Conservation (phyloP, 2,113 vertebrate genomes). For the Abramis brama region DNA sequence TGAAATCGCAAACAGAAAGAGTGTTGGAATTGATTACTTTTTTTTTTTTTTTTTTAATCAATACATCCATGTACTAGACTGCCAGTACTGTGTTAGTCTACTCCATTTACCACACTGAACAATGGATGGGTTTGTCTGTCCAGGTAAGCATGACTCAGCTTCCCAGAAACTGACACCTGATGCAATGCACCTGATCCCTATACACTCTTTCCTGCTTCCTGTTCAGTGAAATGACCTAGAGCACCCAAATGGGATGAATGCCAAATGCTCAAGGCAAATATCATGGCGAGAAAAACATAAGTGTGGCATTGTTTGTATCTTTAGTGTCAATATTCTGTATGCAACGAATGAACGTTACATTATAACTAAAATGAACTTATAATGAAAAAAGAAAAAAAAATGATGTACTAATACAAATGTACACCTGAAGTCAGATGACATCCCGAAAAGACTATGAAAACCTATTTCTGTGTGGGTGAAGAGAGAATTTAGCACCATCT, state of each 20-base stretch:
- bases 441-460: background rate
- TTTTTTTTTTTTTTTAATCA: background rate
- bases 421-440: background rate
- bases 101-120: background rate
- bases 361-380: background rate
- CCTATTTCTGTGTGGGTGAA: background rate
- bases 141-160: background rate
- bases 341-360: background rate
- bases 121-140: background rate
- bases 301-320: background rate
- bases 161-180: constrained; percentile 6
- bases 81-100: background rate
- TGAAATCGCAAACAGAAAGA: background rate
- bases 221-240: background rate
- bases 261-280: background rate
- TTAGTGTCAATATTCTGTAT: background rate
- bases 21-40: background rate
- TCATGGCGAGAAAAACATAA: background rate
- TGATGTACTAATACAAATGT: background rate
- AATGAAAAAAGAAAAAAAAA: background rate
- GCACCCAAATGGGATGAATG: background rate
- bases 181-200: background rate
- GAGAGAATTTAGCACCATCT: constrained; percentile 24
- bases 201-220: background rate
- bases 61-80: background rate